phyloP scores from a whole-genome alignment of 2,888 invertebrate genomes.

The Acanthacorydalis orientalis region DNA sequence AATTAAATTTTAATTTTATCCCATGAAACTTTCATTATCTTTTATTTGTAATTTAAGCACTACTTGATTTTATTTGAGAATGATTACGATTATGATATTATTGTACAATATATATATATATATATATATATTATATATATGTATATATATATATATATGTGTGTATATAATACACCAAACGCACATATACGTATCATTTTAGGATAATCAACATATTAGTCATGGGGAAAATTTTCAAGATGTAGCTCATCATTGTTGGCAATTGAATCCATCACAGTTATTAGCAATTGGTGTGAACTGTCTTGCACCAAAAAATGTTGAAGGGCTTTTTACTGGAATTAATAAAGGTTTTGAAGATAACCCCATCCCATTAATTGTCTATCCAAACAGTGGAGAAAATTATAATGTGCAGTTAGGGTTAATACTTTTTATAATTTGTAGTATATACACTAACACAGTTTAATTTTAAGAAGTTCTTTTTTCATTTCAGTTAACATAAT shows the following conservation, averaged over 20 bases:
- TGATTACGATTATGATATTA: too few relatives aligned
- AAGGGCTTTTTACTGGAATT: slow-evolving; percentile 38
- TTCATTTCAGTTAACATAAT: too few relatives aligned
- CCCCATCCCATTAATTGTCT: slow-evolving; percentile 62
- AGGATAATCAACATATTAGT: slow-evolving; percentile 47
- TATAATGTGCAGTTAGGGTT: slow-evolving; percentile 54
- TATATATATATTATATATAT: too few relatives aligned
- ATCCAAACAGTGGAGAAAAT: slow-evolving; percentile 83
- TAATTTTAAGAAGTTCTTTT: too few relatives aligned
- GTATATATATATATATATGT: too few relatives aligned
- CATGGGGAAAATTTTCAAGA: slow-evolving; percentile 69
- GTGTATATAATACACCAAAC: background rate
- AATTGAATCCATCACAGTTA: slow-evolving; percentile 44
- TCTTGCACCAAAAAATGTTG: slow-evolving; percentile 48
- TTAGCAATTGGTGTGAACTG: slow-evolving; percentile 86
- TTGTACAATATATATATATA: too few relatives aligned
- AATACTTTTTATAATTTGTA: slow-evolving; percentile 14
- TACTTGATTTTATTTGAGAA: background rate
- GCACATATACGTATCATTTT: too few relatives aligned
- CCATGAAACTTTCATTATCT: too few relatives aligned
- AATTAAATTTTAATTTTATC: too few relatives aligned
- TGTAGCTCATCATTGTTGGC: slow-evolving; percentile 49
- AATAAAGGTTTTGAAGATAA: slow-evolving; percentile 29
- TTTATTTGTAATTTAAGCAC: background rate
- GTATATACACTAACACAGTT: background rate